Evolutionary conservation across 2,888 invertebrate species (phyloP), one percentile per base, ranked within the genome.

Genomic region (Lithophane leautieri): DNA sequence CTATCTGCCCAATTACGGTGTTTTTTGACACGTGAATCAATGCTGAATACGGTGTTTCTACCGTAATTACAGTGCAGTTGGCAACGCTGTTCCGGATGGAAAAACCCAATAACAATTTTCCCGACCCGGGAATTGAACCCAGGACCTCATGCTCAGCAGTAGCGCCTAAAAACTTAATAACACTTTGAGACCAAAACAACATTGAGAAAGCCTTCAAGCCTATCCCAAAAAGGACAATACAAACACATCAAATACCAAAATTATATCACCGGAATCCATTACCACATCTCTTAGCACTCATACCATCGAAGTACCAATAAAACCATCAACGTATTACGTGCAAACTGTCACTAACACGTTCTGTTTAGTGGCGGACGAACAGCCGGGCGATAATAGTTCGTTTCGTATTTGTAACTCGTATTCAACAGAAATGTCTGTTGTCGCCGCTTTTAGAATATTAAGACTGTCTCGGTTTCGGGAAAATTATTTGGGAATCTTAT

Each of bases 401-500:
- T 84, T 86, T 78, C 74, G 87, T 86, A 86, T 87, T 89, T 86
- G 82, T 88, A 76, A 83, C 81, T 83, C 78, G 83, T 86, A 84
- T 71, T 75, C 75, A 71, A 79, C 82, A 81, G 76, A 77, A 80
- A 72, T 77, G 84, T 76, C 75, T 81, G 72, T 67, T 70, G 71
- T 76, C 72, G 70, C 72, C 75, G 83, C 77, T 78, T 86, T 82
- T 81, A 84, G 89, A 89, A 89, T 88, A 83, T 82, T 84, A 87
- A 89, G 50, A 66, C 62, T 54, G 61, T 47, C 72, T 8, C 70
- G 71, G 54, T 62, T 67, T 81, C 67, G 69, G 63, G 68, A 50
- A 80, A 83, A 85, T 81, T 75, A 84, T 79, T 84, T 75, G 63
- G 70, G 71, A 83, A 83, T 81, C 58, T 65, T 61, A 50, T 42